Percentiles rank a stretch among this genome's conserved stretches.
Evolutionary conservation across 1,140 invertebrate species (phyloP).

Genomic region (Aphelenchoides besseyi): DNA sequence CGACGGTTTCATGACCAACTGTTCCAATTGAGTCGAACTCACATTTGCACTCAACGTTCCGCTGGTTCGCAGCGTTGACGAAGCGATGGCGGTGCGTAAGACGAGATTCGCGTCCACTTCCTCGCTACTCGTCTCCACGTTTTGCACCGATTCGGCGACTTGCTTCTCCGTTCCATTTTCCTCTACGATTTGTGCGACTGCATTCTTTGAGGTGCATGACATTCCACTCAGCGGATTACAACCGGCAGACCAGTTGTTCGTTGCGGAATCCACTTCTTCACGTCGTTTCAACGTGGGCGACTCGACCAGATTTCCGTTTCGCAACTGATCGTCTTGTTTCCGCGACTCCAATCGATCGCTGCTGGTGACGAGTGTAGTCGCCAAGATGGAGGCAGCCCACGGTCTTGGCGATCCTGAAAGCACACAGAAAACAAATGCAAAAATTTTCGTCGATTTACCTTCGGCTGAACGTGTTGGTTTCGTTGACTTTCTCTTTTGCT

Average conservation of each 20-base stretch:
- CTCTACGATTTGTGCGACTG: no score
- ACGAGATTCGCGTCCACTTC: background rate
- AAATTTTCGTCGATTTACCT: background rate
- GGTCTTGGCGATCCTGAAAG: background rate
- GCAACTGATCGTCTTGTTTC: background rate
- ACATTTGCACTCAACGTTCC: background rate
- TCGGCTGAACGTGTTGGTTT: background rate
- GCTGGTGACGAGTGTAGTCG: background rate
- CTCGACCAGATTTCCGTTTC: background rate
- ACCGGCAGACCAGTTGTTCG: background rate
- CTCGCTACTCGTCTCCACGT: background rate
- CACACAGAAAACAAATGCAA: background rate
- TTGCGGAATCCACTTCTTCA: background rate
- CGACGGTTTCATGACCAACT: background rate
- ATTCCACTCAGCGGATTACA: conserved; percentile 10
- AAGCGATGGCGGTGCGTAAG: background rate
- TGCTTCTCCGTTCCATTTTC: no score
- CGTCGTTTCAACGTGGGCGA: background rate
- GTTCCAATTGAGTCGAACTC: background rate
- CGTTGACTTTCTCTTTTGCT: background rate
- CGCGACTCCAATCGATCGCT: background rate
- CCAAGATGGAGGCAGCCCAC: background rate
- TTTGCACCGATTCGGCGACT: background rate
- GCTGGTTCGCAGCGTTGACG: background rate
- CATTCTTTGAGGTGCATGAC: background rate